Evolutionary conservation across 2,888 invertebrate genomes (phyloP).

Genomic region (Pseudolycoriella hygida): DNA sequence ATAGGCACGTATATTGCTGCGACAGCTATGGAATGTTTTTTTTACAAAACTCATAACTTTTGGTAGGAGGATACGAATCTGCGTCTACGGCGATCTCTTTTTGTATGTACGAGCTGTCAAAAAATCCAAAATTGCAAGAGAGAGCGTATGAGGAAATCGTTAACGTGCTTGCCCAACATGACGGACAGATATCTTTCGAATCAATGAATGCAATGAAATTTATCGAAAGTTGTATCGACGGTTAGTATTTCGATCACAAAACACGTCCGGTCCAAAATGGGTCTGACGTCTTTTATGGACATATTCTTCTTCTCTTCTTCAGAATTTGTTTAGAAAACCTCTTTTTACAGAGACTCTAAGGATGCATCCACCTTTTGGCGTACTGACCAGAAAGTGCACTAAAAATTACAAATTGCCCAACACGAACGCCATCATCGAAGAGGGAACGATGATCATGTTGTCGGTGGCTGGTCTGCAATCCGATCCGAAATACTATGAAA

Average conservation of each 20-base stretch:
- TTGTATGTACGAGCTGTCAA: neutral
- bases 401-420: neutral
- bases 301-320: too few relatives aligned
- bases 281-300: too few relatives aligned
- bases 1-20: too few relatives aligned
- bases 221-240: neutral
- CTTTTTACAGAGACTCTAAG: constrained; percentile 2
- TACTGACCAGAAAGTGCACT: neutral
- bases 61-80: neutral
- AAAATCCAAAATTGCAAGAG: neutral
- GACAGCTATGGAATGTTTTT: too few relatives aligned
- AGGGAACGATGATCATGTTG: constrained; percentile 6
- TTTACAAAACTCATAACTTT: too few relatives aligned
- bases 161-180: neutral
- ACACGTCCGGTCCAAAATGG: too few relatives aligned
- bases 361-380: neutral
- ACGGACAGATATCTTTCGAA: neutral
- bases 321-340: too few relatives aligned
- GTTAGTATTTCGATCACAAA: too few relatives aligned
- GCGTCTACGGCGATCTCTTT: neutral
- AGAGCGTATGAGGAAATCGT: neutral
- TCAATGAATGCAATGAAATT: neutral
- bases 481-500: constrained; percentile 7
- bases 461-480: constrained; percentile 4
- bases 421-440: constrained; percentile 5